Evolutionary conservation across 2,888 invertebrate genomes (phyloP), one percentile per base, ranked within the genome.

Genomic region (Helicoverpa assulta): DNA sequence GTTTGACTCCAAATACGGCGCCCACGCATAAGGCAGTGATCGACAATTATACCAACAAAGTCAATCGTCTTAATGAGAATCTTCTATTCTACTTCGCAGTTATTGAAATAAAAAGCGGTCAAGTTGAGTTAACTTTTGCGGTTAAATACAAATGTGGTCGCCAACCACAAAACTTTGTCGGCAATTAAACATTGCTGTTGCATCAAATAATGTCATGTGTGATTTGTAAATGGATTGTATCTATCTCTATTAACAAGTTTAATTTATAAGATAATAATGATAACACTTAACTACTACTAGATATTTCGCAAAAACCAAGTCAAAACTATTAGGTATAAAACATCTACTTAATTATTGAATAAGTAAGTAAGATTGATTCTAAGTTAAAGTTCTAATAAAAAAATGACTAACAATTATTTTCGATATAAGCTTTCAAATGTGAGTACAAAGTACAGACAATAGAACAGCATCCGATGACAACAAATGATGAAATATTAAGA

Each of bases 101-200:
- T 33, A 33, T 19, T 54, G 3, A 26, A 53, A 53, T 29, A 33
- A 12, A 60, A 60, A 18, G 43, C 14, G 57, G 43, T 65, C 60
- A 72, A 71, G 57, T 65, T 61, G 26, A 71, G 60, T 16, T 50
- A 60, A 55, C 21, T 18, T 43, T 53, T 60, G 68, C 10, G 56
- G 75, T 67, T 40, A 26, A 5, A n/a, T 14, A n/a, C 47, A 16
- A 40, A 53, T n/a, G 40, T 58, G 6, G 47, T 61, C 18, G 16
- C 19, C n/a, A n/a, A 67, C 43, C 26, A 43, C 59, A 10, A 54
- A 7, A 33, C 21, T 61, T 18, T 54, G 14, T 50, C 10, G 40
- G 68, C 59, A 29, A 47, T n/a, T 47, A 21, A 50, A 40, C n/a
- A 10, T 12, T 67, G 19, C 21, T 19, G 12, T 68, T 47, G n/a